A percentile compares a stretch with the other conserved stretches of the same genome.
These are phyloP conservation scores for Solen grandis DNA, from an alignment of 1,140 invertebrate species.

Conservation along the genomic window DNA sequence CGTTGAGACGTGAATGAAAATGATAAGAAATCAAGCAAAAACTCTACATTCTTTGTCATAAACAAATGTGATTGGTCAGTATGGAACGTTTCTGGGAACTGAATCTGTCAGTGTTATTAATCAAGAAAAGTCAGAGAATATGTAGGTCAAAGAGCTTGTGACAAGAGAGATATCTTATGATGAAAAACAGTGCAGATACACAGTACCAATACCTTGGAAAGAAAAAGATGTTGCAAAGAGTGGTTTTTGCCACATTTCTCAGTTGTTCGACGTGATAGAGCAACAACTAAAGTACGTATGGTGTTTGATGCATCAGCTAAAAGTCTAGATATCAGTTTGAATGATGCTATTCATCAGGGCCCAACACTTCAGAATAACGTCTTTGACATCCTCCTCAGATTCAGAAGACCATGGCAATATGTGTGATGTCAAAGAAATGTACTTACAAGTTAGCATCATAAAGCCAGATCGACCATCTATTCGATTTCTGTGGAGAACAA, in stretches of 20 bases:
- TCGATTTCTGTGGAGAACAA: conserved; percentile 41
- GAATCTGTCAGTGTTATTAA: background rate
- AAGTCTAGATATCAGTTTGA: conserved; percentile 22
- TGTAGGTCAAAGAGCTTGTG: background rate
- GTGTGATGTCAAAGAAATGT: conserved; percentile 58
- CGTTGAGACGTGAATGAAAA: background rate
- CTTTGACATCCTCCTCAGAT: conserved; percentile 57
- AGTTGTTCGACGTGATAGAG: conserved; percentile 18
- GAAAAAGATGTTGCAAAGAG: background rate
- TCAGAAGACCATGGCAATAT: conserved; percentile 60
- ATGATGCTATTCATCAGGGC: conserved; percentile 59
- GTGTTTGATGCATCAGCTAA: conserved; percentile 54
- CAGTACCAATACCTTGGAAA: conserved; percentile 54
- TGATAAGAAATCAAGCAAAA: background rate
- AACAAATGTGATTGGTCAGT: background rate
- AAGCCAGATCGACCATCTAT: conserved; percentile 12
- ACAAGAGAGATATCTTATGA: background rate
- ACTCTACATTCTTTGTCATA: background rate
- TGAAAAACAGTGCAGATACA: conserved; percentile 6
- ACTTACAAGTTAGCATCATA: conserved; percentile 26
- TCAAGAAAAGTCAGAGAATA: background rate
- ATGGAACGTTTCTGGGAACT: conserved; percentile 37
- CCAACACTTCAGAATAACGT: conserved; percentile 78
- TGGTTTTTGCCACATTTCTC: conserved; percentile 58
- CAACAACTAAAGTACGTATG: conserved; percentile 50